Evolutionary conservation across 2,113 vertebrate species (phyloP).

Genomic region (Phylloscopus whistleri): DNA sequence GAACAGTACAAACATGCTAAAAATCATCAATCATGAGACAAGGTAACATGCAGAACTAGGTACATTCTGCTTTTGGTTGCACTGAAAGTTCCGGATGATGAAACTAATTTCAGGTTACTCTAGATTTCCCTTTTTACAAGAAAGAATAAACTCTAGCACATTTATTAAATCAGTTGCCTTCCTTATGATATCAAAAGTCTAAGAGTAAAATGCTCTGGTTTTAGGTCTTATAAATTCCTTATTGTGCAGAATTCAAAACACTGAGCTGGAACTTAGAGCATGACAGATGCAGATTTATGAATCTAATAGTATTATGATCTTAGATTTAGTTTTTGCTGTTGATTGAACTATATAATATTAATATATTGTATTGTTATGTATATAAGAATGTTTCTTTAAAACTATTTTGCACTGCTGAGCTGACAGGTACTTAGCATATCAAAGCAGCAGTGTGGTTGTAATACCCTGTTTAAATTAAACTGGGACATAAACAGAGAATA

Average conservation of each 20-base stretch:
- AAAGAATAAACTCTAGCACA: background rate
- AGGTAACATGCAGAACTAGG: background rate
- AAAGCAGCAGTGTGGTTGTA: background rate
- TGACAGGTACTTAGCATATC: background rate
- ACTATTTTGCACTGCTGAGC: background rate
- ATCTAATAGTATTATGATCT: background rate
- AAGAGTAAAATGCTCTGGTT: background rate
- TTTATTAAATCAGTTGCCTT: background rate
- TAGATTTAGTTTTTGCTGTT: background rate
- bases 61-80: background rate
- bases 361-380: background rate
- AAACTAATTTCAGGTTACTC: background rate
- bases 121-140: background rate
- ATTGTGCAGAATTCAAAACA: background rate
- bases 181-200: background rate
- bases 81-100: background rate
- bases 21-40: background rate
- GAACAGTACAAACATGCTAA: background rate
- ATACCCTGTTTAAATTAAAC: background rate
- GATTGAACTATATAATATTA: background rate
- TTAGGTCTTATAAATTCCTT: background rate
- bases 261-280: background rate
- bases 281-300: background rate
- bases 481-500: background rate
- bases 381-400: background rate